Conservation (phyloP, 2,113 vertebrate species). For the Prinia subflava region DNA sequence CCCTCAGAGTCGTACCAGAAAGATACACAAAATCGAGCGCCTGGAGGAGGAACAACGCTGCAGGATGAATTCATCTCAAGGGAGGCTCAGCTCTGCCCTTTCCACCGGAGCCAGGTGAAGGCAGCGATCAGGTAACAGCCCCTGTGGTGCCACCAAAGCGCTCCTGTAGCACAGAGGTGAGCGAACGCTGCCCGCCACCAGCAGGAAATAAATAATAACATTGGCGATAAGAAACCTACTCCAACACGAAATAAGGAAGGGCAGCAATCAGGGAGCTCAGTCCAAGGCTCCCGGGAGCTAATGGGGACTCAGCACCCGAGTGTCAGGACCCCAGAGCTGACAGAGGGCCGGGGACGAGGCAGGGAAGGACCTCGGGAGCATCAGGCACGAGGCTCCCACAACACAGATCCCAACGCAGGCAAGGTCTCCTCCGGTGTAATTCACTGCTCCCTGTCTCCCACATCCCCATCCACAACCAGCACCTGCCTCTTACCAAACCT, state of each 20-base stretch:
- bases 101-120: background rate
- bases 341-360: background rate
- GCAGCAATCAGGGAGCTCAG: background rate
- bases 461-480: background rate
- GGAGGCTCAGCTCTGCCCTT: background rate
- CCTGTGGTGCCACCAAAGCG: background rate
- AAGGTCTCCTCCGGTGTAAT: background rate
- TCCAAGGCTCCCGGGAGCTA: background rate
- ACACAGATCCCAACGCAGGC: background rate
- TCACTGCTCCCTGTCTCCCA: background rate
- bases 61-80: background rate
- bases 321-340: background rate
- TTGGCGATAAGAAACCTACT: background rate
- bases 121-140: background rate
- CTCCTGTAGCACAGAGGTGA: background rate
- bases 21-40: background rate
- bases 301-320: fast-evolving
- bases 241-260: background rate
- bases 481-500: background rate
- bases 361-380: background rate
- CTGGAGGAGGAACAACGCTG: background rate
- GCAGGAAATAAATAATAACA: background rate
- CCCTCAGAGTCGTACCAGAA: background rate
- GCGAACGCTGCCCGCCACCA: background rate
- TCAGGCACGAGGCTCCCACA: background rate